These are phyloP conservation scores for Andrena bucephala DNA, from an alignment of 2,888 invertebrate genomes.

Conservation along the genomic window DNA sequence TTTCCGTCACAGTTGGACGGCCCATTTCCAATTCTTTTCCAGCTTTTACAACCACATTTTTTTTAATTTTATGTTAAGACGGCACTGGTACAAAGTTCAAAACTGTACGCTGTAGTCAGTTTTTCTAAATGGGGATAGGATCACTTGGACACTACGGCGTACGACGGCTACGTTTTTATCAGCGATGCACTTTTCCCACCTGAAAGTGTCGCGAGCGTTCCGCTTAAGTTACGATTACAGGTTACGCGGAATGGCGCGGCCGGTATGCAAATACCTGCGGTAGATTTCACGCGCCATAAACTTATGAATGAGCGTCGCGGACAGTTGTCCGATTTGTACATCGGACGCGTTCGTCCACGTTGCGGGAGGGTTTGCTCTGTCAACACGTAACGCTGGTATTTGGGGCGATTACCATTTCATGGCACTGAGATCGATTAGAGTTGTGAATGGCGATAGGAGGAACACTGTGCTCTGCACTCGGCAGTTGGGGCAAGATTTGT, in stretches of 20 bases:
- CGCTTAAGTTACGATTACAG: slow-evolving; percentile 54
- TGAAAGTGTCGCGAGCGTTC: slow-evolving; percentile 50
- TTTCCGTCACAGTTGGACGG: too few species aligned
- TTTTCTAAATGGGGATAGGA: too few species aligned
- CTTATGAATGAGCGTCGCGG: slow-evolving; percentile 59
- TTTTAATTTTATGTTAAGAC: too few species aligned
- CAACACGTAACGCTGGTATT: slow-evolving; percentile 35
- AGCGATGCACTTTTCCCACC: slow-evolving; percentile 24
- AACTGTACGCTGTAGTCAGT: too few species aligned
- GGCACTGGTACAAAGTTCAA: too few species aligned
- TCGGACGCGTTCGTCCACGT: slow-evolving; percentile 13
- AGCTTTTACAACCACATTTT: too few species aligned
- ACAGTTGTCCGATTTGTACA: slow-evolving; percentile 45
- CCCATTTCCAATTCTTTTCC: too few species aligned
- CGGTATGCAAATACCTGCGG: slow-evolving; percentile 57
- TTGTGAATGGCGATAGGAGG: slow-evolving; percentile 1
- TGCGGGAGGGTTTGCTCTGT: slow-evolving; percentile 25
- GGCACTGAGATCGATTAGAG: slow-evolving; percentile 4
- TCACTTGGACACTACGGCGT: too few species aligned
- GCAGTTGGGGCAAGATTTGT: too few species aligned
- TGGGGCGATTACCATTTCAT: slow-evolving; percentile 32
- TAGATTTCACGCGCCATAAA: slow-evolving; percentile 70
- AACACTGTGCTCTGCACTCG: not conserved
- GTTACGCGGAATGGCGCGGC: slow-evolving; percentile 39
- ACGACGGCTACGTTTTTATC: slow-evolving; percentile 6